phyloP scores from a whole-genome alignment of 2,888 invertebrate genomes.

The Hypolimnas misippus region DNA sequence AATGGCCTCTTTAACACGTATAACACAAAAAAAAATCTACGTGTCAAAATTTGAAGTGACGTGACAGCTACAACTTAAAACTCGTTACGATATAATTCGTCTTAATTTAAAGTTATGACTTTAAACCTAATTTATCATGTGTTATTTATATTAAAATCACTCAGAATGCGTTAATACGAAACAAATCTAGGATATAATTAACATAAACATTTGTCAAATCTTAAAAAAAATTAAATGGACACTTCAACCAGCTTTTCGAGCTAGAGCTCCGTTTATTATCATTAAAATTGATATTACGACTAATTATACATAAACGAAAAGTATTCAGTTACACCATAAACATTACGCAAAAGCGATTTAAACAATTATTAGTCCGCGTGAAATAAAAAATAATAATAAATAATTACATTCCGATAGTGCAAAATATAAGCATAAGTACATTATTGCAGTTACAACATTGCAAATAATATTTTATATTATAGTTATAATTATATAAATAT shows the following conservation, averaged over 20 bases:
- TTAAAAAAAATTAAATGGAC: slow-evolving; percentile 71
- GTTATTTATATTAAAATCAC: slow-evolving; percentile 26
- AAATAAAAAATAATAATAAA: slow-evolving; percentile 16
- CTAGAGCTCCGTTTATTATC: slow-evolving; percentile 62
- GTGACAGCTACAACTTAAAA: slow-evolving; percentile 20
- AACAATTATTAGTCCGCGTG: slow-evolving; percentile 14
- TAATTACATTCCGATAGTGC: slow-evolving; percentile 32
- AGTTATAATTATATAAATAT: slow-evolving; percentile 26
- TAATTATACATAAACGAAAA: slow-evolving; percentile 43
- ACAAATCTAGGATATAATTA: slow-evolving; percentile 20
- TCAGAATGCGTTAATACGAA: slow-evolving; percentile 31
- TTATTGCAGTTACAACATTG: slow-evolving; percentile 35
- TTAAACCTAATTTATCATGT: slow-evolving; percentile 25
- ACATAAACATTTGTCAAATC: slow-evolving; percentile 38
- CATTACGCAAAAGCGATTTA: slow-evolving; percentile 30
- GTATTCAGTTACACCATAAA: slow-evolving; percentile 56
- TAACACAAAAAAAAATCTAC: slow-evolving; percentile 32
- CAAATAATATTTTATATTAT: slow-evolving; percentile 26
- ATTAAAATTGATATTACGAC: slow-evolving; percentile 57
- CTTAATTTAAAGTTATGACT: slow-evolving; percentile 14
- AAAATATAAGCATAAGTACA: slow-evolving; percentile 38
- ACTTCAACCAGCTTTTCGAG: slow-evolving; percentile 74
- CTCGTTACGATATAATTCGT: slow-evolving; percentile 10
- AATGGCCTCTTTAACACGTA: slow-evolving; percentile 33
- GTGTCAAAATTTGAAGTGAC: slow-evolving; percentile 38